Evolutionary conservation across 2,797 vertebrate species (phyloP), one percentile per base, ranked within the genome.

Genomic region (Amphiprion clarkii): DNA sequence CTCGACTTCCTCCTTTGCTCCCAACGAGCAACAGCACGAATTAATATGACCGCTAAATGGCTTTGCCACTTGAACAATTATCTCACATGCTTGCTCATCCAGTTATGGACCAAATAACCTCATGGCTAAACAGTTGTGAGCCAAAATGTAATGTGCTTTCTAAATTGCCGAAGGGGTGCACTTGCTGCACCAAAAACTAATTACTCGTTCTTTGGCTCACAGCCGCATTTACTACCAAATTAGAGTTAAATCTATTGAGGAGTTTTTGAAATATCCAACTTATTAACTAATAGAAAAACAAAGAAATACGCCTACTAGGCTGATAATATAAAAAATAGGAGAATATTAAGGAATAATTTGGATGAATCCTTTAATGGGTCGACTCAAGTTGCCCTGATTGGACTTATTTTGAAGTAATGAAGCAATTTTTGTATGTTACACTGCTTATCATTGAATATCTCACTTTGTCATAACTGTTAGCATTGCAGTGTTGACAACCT

Each of bases 61-160:
- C 17, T 55, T 55, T 66, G 61, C 12, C 48, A 59, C 23, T 40
- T 78, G 23, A 71, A 59, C 27, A 78, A n/a, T 51, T 25, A 61
- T 68, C 42, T 51, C 44, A 48, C 44, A 48, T 48, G 29, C 42
- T 51, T 27, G 17, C 42, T 68, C 55, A 58, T 68, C 42, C 55
- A 68, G 31, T n/a, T 49, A 69, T 29, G 6, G n/a, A 75, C 27
- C 51, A 64, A 66, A 67, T 51, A 56, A 49, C 49, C 25, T 21
- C 12, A 27, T 49, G 48, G 25, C 74, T 78, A 48, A 63, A 5
- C 55, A 57, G 36, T 39, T 53, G n/a, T 27, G 10, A 68, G 23
- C 44, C 36, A 54, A 51, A 68, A 39, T 71, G 21, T 61, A 57
- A 65, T 48, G 27, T 21, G 33, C 21, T 19, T 39, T 2, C 39